Base-by-base conservation (phyloP, 1,140 invertebrate species). In the Dysdera silvatica region DNA sequence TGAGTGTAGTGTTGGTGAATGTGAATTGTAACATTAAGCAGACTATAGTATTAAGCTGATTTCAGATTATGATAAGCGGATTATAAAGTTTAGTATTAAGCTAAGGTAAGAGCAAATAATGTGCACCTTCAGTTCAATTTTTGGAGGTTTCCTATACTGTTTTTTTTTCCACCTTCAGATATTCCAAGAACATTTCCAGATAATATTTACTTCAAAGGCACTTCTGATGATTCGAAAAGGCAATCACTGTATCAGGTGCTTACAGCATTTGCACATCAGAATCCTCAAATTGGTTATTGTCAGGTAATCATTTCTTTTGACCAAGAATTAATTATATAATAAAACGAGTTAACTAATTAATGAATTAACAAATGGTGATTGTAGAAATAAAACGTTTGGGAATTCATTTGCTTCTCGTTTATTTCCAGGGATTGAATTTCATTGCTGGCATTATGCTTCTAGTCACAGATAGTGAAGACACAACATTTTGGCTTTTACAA, bases 401-500 rank as follows among this genome's bases (percentile, higher is more conserved):
- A 10, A 10, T 45, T n/a, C 43, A 14, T 52, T 16, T 33, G 47
- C 10, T 67, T 53, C 12, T 55, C 59, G 70, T 61, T 64, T 40
- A 64, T 64, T 70, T 72, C 37, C 71, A 86, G 83, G 92, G 92
- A 43, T 76, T 95, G 40, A 95, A 95, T 78, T 95, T 93, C 72
- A 90, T 95, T 70, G 89, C 88, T 67, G 90, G 89, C 32, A 79
- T 95, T 68, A 76, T 95, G 65, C 74, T 95, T 43, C 75, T 95
- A 47, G 84, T 89, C 28, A 88, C 91, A 26, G 88, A 91, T 75
- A 85, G 83, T 78, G 91, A 95, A 78, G 89, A 95, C 74, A 85
- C 83, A 66, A 85, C 89, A 33, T 95, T 95, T 79, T 95, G 92
- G 92, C 77, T 95, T 53, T 74, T 95, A 12, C 90, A 91, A 78